Evolutionary conservation across 2,888 invertebrate genomes (phyloP).

Genomic region (Phaonia tiefii): DNA sequence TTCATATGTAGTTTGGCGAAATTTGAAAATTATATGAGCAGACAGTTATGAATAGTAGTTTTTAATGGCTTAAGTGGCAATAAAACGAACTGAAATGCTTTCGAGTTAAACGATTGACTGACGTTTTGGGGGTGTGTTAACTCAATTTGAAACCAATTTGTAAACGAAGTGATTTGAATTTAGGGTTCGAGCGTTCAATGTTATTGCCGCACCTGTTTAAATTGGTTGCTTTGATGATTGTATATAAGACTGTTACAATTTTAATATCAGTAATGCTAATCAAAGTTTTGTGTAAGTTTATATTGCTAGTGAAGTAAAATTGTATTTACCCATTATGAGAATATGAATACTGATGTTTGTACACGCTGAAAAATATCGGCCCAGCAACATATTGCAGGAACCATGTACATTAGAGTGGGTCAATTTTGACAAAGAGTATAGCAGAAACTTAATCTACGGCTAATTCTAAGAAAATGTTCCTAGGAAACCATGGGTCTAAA

Average conservation of each 20-base stretch:
- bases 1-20: no score
- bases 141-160: background rate
- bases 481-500: no score
- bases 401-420: no score
- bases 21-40: conserved; percentile 19
- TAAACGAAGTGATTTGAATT: background rate
- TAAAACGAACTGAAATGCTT: background rate
- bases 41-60: conserved; percentile 13
- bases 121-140: conserved; percentile 7
- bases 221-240: background rate
- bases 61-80: conserved; percentile 36
- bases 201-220: conserved; percentile 24
- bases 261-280: conserved; percentile 25
- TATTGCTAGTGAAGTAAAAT: conserved; percentile 6
- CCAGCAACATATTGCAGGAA: no score
- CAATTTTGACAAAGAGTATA: no score
- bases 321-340: background rate
- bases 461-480: no score
- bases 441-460: no score
- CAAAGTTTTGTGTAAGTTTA: conserved; percentile 13
- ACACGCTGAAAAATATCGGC: no score
- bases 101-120: background rate
- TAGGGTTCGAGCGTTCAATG: background rate
- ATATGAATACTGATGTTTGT: background rate
- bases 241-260: conserved; percentile 13